Evolutionary conservation across 2,888 invertebrate species (phyloP), one percentile per base, ranked within the genome.

Genomic region (Chirona hameri): DNA sequence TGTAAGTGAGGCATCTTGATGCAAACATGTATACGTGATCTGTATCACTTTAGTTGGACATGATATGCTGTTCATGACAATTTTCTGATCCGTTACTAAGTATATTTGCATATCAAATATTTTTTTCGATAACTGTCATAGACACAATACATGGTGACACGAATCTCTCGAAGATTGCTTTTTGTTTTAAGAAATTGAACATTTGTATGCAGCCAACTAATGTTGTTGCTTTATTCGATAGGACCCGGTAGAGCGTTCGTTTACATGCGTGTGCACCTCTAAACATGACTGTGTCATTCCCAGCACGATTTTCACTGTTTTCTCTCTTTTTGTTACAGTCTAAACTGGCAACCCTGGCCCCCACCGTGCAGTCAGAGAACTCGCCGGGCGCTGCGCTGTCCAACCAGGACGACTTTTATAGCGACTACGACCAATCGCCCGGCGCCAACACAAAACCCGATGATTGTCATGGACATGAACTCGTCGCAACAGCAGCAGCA

Each of bases 261-360:
- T 18, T 57, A 57, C 14, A 57, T 57, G 3, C 18, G 18, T 14
- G 10, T 57, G 18, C 18, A 12, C 21, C 4, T 12, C 14, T 57
- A 18, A 52, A 10, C 52, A 57, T 57, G 3, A 4, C 18, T 57
- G 14, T 57, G 57, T 18, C 21, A 21, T 57, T 21, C 4, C 4
- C 57, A 57, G 57, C 52, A 10, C 7, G 7, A 14, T 21, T 57
- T 4, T 4, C 57, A 14, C 18, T 57, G 57, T n/a, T 69, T 69
- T 69, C 10, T 14, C 5, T 69, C 29, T 29, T 15, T 69, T 10
- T 57, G 21, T 57, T 57, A 0, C 69, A 69, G 69, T 69, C 69
- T 69, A 69, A 69, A 15, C 69, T 69, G 69, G 69, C 69, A 69
- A 69, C n/a, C 69, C 69, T 69, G 69, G 69, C 69, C 69, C 69